Base-by-base conservation (phyloP, 2,888 invertebrate species). In the Trachelus stipa region DNA sequence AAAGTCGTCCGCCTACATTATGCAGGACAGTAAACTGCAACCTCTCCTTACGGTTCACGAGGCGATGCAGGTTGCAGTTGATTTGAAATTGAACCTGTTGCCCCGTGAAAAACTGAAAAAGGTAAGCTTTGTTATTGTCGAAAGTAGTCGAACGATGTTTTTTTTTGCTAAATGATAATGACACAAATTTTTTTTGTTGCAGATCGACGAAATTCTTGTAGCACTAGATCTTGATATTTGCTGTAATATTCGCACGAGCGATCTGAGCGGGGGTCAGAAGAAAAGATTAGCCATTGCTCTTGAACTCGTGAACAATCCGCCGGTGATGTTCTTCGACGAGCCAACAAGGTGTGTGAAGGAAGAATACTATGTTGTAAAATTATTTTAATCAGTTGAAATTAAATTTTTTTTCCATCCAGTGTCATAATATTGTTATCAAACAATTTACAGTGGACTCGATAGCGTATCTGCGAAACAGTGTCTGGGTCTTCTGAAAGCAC, bases 241-340 rank as follows among this genome's bases (percentile, higher is more conserved):
- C 73, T 92, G 94, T 71, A 92, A 95, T 85, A 96, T 96, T 0
- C 92, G 94, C 82, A 95, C 96, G 0, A 93, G 93, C 3, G 92
- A 94, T 73, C 92, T 98, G 73, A 98, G 98, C 23, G 98, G 98
- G 12, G 98, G 98, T 0, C 97, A 98, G 92, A 95, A 95, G 87
- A 98, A 98, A 91, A 93, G 98, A 86, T 93, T 98, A 75, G 96
- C 98, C 1, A 97, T 98, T 82, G 98, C 98, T 12, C 92, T 98
- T 82, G 98, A 98, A 92, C 93, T 98, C 85, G 95, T 98, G 83
- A 97, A 95, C 90, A 97, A 98, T 91, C 98, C 98, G 2, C 96
- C 97, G 1, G 94, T 98, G 75, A 96, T 98, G 95, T 97, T 98
- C 90, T 94, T 98, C 83, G 98, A 98, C 90, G 98, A 98, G 92